A percentile compares a stretch with the other conserved stretches of the same genome.
Conservation (phyloP, 2,797 vertebrate species). For the Enteromius argenteus region DNA sequence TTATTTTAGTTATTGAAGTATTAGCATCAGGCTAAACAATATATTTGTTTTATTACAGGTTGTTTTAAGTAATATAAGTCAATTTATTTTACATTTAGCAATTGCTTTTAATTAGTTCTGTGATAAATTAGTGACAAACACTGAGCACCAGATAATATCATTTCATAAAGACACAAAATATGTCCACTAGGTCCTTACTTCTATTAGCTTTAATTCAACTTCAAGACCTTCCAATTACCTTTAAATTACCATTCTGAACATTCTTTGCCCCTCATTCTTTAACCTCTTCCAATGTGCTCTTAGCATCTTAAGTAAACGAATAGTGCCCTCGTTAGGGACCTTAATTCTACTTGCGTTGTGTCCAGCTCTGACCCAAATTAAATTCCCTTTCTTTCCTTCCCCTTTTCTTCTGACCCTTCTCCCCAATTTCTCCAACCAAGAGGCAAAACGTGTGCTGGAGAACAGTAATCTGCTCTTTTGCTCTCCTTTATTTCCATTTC, state of each 20-base stretch:
- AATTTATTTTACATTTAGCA: not conserved
- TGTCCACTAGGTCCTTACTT: not conserved
- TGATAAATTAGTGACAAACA: not conserved
- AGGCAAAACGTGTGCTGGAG: constrained; percentile 63
- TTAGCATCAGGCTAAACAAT: not conserved
- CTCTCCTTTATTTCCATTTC: constrained; percentile 78
- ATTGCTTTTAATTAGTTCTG: not conserved
- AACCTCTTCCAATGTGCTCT: not conserved
- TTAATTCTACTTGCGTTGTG: not conserved
- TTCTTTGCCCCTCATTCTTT: constrained; percentile 27
- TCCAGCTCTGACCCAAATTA: constrained; percentile 8
- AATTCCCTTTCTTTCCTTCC: not conserved
- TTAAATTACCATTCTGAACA: not conserved
- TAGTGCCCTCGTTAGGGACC: not conserved
- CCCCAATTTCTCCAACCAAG: constrained; percentile 64
- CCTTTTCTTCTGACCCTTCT: constrained; percentile 42
- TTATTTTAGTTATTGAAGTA: not conserved
- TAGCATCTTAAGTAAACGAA: constrained; percentile 8
- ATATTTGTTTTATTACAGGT: not conserved
- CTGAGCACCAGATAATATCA: not conserved
- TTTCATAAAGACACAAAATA: not conserved
- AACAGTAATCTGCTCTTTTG: constrained; percentile 71
- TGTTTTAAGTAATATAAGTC: not conserved
- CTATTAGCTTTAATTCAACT: not conserved
- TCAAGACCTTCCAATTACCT: not conserved